A percentile compares a stretch with the other conserved stretches of the same genome.
These are phyloP conservation scores for Empis livida DNA, from an alignment of 2,888 invertebrate genomes.

Conservation along the genomic window DNA sequence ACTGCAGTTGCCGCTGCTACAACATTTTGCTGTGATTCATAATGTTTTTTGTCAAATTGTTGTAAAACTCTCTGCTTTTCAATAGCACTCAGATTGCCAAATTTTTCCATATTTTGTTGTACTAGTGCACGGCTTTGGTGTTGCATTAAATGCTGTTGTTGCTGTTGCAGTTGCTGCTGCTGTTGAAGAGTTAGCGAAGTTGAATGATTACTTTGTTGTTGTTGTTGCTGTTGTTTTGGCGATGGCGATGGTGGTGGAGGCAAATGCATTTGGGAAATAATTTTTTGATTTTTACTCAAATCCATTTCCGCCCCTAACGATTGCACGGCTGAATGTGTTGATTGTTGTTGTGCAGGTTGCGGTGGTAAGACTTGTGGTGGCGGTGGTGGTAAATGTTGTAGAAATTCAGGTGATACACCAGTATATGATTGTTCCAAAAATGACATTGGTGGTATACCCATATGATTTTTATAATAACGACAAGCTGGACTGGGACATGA, in stretches of 20 bases:
- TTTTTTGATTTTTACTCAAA: slow-evolving; percentile 8
- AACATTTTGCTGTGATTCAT: slow-evolving; percentile 26
- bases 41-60: slow-evolving; percentile 38
- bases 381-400: slow-evolving; percentile 46
- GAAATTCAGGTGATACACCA: slow-evolving; percentile 45
- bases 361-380: slow-evolving; percentile 19
- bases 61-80: slow-evolving; percentile 43
- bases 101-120: slow-evolving; percentile 52
- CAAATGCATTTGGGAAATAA: slow-evolving; percentile 11
- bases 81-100: slow-evolving; percentile 38
- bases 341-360: slow-evolving; percentile 9
- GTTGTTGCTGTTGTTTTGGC: neutral
- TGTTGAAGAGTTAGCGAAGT: slow-evolving; percentile 10
- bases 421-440: slow-evolving; percentile 35
- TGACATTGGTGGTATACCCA: slow-evolving; percentile 42
- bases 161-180: slow-evolving; percentile 29
- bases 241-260: slow-evolving; percentile 9
- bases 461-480: slow-evolving; percentile 73
- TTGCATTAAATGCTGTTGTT: slow-evolving; percentile 53
- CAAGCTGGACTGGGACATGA: slow-evolving; percentile 81
- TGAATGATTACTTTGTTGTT: neutral
- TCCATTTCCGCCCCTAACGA: slow-evolving; percentile 6
- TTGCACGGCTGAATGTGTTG: neutral
- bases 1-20: slow-evolving; percentile 23
- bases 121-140: slow-evolving; percentile 49